Base-by-base conservation (phyloP, 2,888 invertebrate genomes). In the Amphipoea oculea region DNA sequence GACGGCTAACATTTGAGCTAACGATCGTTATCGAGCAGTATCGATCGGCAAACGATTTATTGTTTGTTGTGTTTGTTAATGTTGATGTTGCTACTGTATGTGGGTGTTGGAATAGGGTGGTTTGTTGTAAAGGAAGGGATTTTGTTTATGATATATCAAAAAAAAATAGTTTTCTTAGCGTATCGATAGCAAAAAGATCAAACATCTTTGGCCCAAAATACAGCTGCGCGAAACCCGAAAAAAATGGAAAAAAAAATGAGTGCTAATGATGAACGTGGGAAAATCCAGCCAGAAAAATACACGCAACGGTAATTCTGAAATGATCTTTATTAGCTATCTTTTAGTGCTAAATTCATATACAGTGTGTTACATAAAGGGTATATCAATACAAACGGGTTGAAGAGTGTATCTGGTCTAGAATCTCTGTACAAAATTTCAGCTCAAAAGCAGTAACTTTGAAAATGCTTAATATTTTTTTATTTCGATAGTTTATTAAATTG, bases 21-120 rank as follows among this genome's bases (percentile, higher is more conserved):
- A 92, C 91, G 93, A 94, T 93, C 88, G 86, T 81, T 91, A 93
- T 93, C 92, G 88, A 76, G 11, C 77, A 85, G 89, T 90, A 92
- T 92, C 92, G 92, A 93, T 93, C 92, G 89, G 87, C 84, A 86
- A 82, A 78, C 90, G 92, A 93, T 95, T 93, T 94, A 94, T 92
- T 88, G 87, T 85, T 90, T 87, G 86, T 90, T 90, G 73, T 89
- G 91, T 81, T 90, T 90, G 91, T 95, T 92, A 93, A 94, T 94
- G 51, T 73, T 54, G 90, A 92, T 86, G 88, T 89, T 89, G 89
- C 91, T 91, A 91, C 92, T 86, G 90, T 87, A 88, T 89, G 93
- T 93, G 91, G 93, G 93, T 92, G 92, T 93, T 68, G 23, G 5
- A 29, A n/a, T 7, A 65, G 76, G 74, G 74, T 48, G 40, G 40